These are phyloP conservation scores for Sciaenops ocellatus DNA, from an alignment of 2,797 vertebrate genomes.

Conservation along the genomic window DNA sequence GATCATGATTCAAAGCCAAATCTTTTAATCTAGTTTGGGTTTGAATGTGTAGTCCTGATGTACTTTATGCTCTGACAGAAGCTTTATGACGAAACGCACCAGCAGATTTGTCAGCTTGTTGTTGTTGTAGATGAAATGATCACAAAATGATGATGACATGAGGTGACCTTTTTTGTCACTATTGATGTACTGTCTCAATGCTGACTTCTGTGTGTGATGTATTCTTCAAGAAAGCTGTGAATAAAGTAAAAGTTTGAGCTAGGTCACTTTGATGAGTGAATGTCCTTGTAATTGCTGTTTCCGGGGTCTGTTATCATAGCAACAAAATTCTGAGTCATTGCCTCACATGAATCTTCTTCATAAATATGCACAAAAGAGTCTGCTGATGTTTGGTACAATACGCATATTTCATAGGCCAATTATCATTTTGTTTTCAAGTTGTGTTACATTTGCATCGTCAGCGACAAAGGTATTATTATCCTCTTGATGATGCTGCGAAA, in stretches of 20 bases:
- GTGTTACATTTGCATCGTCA: slow-evolving; percentile 28
- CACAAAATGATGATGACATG: slow-evolving; percentile 11
- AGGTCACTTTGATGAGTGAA: slow-evolving; percentile 10
- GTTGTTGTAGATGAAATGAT: slow-evolving; percentile 10
- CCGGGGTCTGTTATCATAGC: background rate
- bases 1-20: slow-evolving; percentile 32
- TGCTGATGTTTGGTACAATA: slow-evolving; percentile 14
- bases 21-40: slow-evolving; percentile 21
- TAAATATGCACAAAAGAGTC: slow-evolving; percentile 29
- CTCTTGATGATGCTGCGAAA: slow-evolving; percentile 26
- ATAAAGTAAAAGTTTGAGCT: background rate
- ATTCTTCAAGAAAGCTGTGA: background rate
- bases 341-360: slow-evolving; percentile 4
- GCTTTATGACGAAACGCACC: background rate
- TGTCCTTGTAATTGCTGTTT: slow-evolving; percentile 8
- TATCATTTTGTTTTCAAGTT: slow-evolving; percentile 47
- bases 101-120: slow-evolving; percentile 14
- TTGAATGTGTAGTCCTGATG: slow-evolving; percentile 24
- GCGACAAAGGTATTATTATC: slow-evolving; percentile 49
- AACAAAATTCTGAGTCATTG: slow-evolving; percentile 12
- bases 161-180: slow-evolving; percentile 15
- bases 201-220: background rate
- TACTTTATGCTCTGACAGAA: slow-evolving; percentile 13
- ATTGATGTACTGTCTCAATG: background rate
- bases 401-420: slow-evolving; percentile 32